A percentile compares a stretch with the other conserved stretches of the same genome.
phyloP scores from a whole-genome alignment of 2,113 vertebrate species.

The Podarcis raffonei region DNA sequence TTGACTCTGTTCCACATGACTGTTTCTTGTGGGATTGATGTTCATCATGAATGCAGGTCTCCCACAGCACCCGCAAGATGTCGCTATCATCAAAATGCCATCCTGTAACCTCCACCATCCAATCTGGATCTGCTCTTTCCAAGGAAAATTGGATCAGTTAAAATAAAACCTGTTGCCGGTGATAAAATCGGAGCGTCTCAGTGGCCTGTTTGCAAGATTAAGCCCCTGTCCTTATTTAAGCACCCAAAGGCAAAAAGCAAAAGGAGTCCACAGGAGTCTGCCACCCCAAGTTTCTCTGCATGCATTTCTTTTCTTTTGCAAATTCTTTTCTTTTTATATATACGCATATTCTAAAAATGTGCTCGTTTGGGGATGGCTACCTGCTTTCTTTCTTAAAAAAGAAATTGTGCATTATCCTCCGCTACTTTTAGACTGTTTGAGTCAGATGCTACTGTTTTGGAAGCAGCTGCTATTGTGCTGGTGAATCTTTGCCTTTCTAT shows the following conservation, averaged over 20 bases:
- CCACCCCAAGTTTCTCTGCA: constrained; percentile 9
- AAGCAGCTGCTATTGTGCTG: constrained; percentile 48
- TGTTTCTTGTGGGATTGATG: no score
- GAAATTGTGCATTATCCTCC: constrained; percentile 17
- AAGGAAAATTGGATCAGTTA: no score
- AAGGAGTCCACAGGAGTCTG: constrained; percentile 5
- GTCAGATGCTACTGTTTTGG: constrained; percentile 51
- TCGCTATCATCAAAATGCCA: no score
- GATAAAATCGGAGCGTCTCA: no score
- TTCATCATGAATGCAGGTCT: no score
- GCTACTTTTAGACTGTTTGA: constrained; percentile 24
- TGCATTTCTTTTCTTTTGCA: constrained; percentile 30
- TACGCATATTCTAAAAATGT: not conserved
- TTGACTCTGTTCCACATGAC: not conserved
- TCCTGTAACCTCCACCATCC: no score
- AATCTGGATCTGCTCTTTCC: no score
- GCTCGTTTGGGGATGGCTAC: constrained; percentile 38
- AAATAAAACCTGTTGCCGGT: no score
- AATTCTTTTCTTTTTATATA: constrained; percentile 41
- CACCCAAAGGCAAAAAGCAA: no score
- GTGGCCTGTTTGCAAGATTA: no score
- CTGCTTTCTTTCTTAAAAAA: not conserved
- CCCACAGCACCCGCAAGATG: no score
- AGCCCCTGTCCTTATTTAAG: no score
- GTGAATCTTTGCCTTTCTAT: constrained; percentile 57